These are phyloP conservation scores for Argopecten irradians DNA, from an alignment of 1,140 invertebrate species.

Conservation along the genomic window DNA sequence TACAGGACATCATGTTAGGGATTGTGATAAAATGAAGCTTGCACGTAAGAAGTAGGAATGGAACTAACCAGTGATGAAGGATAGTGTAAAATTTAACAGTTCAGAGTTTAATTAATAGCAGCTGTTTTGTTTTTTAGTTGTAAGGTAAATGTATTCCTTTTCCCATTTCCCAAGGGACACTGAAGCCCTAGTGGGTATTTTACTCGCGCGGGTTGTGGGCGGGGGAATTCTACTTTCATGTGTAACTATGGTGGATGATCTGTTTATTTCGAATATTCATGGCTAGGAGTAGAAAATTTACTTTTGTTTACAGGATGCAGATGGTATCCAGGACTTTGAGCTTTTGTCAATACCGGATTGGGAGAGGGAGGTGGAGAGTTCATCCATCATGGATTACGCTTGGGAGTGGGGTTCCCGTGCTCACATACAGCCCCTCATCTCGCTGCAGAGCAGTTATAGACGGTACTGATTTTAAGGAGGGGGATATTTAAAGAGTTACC, in stretches of 20 bases:
- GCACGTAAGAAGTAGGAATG: neutral
- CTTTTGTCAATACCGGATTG: slow-evolving; percentile 28
- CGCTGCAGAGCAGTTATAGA: slow-evolving; percentile 6
- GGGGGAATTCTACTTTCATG: slow-evolving; percentile 26
- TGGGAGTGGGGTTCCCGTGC: slow-evolving; percentile 28
- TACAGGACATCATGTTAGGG: neutral
- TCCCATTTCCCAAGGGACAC: slow-evolving; percentile 15
- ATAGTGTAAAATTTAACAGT: neutral
- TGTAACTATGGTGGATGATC: neutral
- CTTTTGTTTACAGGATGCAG: neutral
- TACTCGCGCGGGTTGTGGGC: slow-evolving; percentile 34
- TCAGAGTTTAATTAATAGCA: neutral
- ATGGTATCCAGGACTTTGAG: neutral
- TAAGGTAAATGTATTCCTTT: neutral
- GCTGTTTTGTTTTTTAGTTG: neutral
- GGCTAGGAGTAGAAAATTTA: neutral
- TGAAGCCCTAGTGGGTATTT: slow-evolving; percentile 30
- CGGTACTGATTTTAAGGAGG: neutral
- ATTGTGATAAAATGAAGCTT: neutral
- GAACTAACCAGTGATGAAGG: neutral
- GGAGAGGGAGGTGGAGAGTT: neutral
- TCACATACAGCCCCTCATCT: neutral
- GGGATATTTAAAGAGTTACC: slow-evolving; percentile 31
- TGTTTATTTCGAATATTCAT: neutral
- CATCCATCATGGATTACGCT: slow-evolving; percentile 37